Evolutionary conservation across 2,113 vertebrate genomes (phyloP).

Genomic region (Poecile atricapillus): DNA sequence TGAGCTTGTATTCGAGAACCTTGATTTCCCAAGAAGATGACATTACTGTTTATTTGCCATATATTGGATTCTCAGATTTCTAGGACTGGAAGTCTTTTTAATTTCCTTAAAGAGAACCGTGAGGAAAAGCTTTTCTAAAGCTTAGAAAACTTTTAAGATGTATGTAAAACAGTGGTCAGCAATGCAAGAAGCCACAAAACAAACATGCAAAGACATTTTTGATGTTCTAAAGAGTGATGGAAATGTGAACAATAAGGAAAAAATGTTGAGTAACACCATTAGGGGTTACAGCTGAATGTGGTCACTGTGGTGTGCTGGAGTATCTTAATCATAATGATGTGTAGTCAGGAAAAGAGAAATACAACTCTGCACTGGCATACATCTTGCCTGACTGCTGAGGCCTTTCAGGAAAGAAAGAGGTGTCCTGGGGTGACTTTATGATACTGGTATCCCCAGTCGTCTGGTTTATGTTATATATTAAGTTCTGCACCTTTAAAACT

Average conservation of each 20-base stretch:
- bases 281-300: conserved; percentile 79
- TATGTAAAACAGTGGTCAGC: conserved; percentile 81
- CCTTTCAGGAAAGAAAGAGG: background rate
- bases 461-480: too few species aligned
- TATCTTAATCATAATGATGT: conserved; percentile 82
- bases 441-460: too few species aligned
- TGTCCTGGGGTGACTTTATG: too few species aligned
- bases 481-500: too few species aligned
- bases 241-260: conserved; percentile 65
- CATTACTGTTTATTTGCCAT: background rate
- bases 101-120: background rate
- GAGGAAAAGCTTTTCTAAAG: background rate
- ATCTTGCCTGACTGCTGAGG: background rate
- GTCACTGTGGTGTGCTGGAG: conserved; percentile 79
- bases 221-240: conserved; percentile 78
- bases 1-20: background rate
- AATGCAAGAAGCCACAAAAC: conserved; percentile 85
- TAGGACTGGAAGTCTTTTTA: background rate
- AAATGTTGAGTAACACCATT: conserved; percentile 82
- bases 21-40: background rate
- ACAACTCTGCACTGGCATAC: background rate
- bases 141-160: background rate
- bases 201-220: conserved; percentile 76
- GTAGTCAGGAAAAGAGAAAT: background rate
- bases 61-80: background rate